These are phyloP conservation scores for Sterrhoptilus dennistouni DNA, from an alignment of 2,113 vertebrate genomes.

Conservation along the genomic window DNA sequence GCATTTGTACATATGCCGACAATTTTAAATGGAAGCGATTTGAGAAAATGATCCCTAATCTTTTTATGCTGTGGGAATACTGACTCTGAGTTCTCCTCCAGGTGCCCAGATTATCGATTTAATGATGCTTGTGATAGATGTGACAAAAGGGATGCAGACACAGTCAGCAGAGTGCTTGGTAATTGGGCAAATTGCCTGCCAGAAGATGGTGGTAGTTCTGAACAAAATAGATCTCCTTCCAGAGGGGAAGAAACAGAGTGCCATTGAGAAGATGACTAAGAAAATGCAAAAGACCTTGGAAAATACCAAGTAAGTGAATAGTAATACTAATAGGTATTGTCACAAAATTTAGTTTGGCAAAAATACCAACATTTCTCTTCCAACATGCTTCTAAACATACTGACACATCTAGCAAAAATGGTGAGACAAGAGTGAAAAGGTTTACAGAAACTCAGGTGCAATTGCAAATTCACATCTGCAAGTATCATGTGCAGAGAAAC, in stretches of 20 bases:
- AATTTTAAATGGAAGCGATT: neutral
- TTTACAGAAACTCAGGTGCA: neutral
- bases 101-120: constrained; percentile 98
- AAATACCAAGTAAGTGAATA: constrained; percentile 86
- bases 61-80: neutral
- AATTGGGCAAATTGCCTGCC: constrained; percentile 94
- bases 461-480: neutral
- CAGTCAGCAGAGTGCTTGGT: constrained; percentile 97
- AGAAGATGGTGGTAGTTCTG: constrained; percentile 92
- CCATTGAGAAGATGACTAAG: constrained; percentile 94
- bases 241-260: constrained; percentile 83
- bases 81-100: constrained; percentile 63
- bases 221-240: constrained; percentile 94
- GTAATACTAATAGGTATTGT: neutral
- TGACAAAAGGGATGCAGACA: constrained; percentile 97
- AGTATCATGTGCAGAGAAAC: neutral
- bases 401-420: neutral
- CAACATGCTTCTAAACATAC: accelerated
- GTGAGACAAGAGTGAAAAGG: neutral
- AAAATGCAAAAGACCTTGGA: constrained; percentile 96
- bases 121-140: constrained; percentile 97
- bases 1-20: neutral
- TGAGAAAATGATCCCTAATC: neutral
- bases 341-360: neutral
- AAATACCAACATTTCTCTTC: neutral